phyloP scores from a whole-genome alignment of 2,797 vertebrate species.

The Sphenopsis melanotis region DNA sequence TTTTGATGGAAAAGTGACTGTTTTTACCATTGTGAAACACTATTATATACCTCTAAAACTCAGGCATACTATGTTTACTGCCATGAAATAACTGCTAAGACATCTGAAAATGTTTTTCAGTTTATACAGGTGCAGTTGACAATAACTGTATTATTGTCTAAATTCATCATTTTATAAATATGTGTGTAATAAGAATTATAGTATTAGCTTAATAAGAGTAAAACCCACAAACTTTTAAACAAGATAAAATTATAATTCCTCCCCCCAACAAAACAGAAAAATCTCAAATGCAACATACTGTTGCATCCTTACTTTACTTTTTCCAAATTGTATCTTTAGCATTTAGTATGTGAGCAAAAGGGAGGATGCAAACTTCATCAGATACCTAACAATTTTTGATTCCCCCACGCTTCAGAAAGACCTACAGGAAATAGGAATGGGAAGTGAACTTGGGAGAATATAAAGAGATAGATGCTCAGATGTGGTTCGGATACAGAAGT shows the following conservation, averaged over 20 bases:
- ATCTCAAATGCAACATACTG: neutral
- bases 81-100: neutral
- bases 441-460: neutral
- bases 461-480: neutral
- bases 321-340: neutral
- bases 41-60: neutral
- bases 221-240: neutral
- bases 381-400: neutral
- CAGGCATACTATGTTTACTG: neutral
- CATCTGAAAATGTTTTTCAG: neutral
- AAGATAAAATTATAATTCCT: neutral
- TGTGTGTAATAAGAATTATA: rapidly evolving
- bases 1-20: neutral
- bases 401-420: neutral
- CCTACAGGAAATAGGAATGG: neutral
- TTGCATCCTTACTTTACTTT: neutral
- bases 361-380: neutral
- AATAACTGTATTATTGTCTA: neutral
- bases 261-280: neutral
- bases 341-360: neutral
- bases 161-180: neutral
- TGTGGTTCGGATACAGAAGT: neutral
- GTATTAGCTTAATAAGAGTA: neutral
- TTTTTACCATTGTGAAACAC: neutral
- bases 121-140: neutral